Percentiles rank a stretch among this genome's conserved stretches.
Evolutionary conservation across 2,888 invertebrate genomes (phyloP).

Genomic region (Apamea sordens): DNA sequence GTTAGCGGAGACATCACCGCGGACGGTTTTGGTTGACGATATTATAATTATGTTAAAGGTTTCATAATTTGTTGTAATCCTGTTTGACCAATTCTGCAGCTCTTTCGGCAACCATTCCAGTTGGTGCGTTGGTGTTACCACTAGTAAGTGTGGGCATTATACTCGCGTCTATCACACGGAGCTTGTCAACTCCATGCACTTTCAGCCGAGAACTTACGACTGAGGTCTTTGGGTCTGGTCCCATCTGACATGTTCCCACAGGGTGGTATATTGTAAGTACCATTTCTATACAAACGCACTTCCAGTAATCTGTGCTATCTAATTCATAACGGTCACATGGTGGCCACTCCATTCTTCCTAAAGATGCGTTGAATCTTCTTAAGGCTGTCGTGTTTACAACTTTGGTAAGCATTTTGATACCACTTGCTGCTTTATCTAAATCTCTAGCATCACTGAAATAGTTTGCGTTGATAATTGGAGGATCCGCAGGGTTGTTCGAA

Average conservation of each 20-base stretch:
- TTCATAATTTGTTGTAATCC: conserved; percentile 47
- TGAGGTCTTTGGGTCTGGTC: conserved; percentile 76
- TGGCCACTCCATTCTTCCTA: conserved; percentile 72
- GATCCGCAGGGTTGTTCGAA: conserved; percentile 89
- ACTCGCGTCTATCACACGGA: conserved; percentile 94
- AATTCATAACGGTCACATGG: conserved; percentile 72
- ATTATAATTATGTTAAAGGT: not conserved
- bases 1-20: too few species aligned
- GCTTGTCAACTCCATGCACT: conserved; percentile 91
- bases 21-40: too few species aligned
- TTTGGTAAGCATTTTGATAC: conserved; percentile 74
- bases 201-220: conserved; percentile 90
- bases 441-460: conserved; percentile 91
- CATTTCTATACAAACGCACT: conserved; percentile 84
- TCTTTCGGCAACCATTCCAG: conserved; percentile 95
- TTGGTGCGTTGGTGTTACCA: conserved; percentile 94
- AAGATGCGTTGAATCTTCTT: conserved; percentile 48
- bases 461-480: conserved; percentile 65
- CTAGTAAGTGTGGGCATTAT: conserved; percentile 94
- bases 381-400: conserved; percentile 65
- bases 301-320: conserved; percentile 75
- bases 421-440: conserved; percentile 75
- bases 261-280: conserved; percentile 91
- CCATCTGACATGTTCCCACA: conserved; percentile 91
- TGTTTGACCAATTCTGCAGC: conserved; percentile 93